phyloP scores from a whole-genome alignment of 2,888 invertebrate species.

The Agrochola lychnidis region DNA sequence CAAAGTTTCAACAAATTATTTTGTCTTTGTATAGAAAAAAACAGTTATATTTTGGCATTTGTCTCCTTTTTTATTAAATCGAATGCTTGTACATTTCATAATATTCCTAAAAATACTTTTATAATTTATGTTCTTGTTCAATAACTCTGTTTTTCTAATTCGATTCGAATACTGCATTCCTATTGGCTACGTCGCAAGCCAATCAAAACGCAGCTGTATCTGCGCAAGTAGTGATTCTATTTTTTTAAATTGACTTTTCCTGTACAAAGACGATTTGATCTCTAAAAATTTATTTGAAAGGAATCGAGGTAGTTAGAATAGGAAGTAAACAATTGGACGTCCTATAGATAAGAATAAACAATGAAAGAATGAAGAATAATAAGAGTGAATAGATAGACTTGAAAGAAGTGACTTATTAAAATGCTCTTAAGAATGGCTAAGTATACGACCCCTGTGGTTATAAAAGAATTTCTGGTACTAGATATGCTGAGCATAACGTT shows the following conservation, averaged over 20 bases:
- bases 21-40: slow-evolving; percentile 38
- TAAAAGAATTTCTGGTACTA: slow-evolving; percentile 33
- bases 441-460: slow-evolving; percentile 57
- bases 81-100: slow-evolving; percentile 18
- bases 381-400: slow-evolving; percentile 44
- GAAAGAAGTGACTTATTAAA: slow-evolving; percentile 57
- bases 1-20: slow-evolving; percentile 13
- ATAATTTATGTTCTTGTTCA: not conserved
- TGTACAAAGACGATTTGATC: slow-evolving; percentile 22
- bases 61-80: not conserved
- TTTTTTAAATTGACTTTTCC: slow-evolving; percentile 18
- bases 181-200: not conserved
- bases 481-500: slow-evolving; percentile 32
- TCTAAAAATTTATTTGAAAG: slow-evolving; percentile 13
- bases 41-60: slow-evolving; percentile 1
- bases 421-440: slow-evolving; percentile 51
- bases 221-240: not conserved
- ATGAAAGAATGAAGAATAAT: slow-evolving; percentile 16
- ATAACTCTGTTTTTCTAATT: not conserved
- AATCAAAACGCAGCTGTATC: slow-evolving; percentile 1
- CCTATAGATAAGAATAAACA: slow-evolving; percentile 36
- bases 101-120: slow-evolving; percentile 2
- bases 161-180: slow-evolving; percentile 9
- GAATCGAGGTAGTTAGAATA: slow-evolving; percentile 34
- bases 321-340: slow-evolving; percentile 37